phyloP scores from a whole-genome alignment of 2,888 invertebrate species.

The Chymomyza fuscimana region DNA sequence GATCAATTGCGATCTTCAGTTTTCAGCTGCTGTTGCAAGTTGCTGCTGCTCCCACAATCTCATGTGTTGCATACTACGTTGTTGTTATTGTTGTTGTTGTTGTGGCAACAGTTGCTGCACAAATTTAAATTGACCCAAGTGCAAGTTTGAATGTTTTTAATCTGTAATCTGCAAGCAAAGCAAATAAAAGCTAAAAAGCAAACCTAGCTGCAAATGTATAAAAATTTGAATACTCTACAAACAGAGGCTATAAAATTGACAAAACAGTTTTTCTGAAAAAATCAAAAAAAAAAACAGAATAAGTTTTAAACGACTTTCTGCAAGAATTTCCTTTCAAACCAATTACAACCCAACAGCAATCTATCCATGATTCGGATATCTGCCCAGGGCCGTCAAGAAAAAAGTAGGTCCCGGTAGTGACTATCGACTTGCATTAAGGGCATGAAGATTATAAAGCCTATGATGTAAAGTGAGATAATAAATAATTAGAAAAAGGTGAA shows the following conservation, averaged over 20 bases:
- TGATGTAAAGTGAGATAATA: too few relatives aligned
- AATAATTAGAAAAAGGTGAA: too few relatives aligned
- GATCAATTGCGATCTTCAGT: conserved; percentile 70
- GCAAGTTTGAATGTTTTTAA: conserved; percentile 71
- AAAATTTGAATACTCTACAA: neutral
- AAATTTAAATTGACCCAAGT: conserved; percentile 75
- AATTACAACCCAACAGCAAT: too few relatives aligned
- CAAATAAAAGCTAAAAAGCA: conserved; percentile 2
- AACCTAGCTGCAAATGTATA: neutral
- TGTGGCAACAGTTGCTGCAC: conserved; percentile 62
- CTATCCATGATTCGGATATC: too few relatives aligned
- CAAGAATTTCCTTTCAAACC: too few relatives aligned
- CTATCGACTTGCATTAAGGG: too few relatives aligned
- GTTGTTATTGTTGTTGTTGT: conserved; percentile 50
- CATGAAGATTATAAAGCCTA: too few relatives aligned
- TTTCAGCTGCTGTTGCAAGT: conserved; percentile 25
- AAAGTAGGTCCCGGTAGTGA: too few relatives aligned
- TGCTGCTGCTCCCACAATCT: conserved; percentile 66
- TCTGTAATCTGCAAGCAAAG: conserved; percentile 50
- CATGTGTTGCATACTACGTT: conserved; percentile 41
- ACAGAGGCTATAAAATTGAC: neutral
- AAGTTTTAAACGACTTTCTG: neutral
- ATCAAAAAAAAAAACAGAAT: neutral
- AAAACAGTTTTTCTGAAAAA: too few relatives aligned
- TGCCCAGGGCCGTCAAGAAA: too few relatives aligned